Conservation (phyloP, 1,140 invertebrate genomes). For the Idris sp. region DNA sequence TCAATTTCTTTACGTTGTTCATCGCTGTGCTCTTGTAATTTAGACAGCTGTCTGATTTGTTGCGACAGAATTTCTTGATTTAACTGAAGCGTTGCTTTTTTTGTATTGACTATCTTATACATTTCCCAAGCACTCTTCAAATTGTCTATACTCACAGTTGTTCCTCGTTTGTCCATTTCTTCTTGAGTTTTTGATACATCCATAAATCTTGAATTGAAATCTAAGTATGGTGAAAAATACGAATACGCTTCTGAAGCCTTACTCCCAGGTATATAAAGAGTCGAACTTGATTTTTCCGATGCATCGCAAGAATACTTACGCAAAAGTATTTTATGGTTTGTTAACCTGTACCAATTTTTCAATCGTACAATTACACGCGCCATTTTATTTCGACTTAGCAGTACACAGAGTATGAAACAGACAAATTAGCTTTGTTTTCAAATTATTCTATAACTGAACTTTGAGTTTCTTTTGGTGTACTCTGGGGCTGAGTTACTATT, state of each 20-base stretch:
- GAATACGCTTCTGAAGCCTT: slow-evolving; percentile 81
- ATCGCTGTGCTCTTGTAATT: slow-evolving; percentile 67
- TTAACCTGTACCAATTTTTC: background rate
- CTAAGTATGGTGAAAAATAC: slow-evolving; percentile 81
- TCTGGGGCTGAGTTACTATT: slow-evolving; percentile 85
- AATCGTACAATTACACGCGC: slow-evolving; percentile 9
- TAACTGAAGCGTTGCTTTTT: slow-evolving; percentile 73
- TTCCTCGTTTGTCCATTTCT: slow-evolving; percentile 76
- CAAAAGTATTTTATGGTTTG: background rate
- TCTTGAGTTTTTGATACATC: slow-evolving; percentile 76
- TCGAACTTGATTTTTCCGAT: slow-evolving; percentile 75
- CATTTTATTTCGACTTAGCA: too few species aligned
- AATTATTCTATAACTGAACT: slow-evolving; percentile 1
- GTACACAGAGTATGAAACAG: too few species aligned
- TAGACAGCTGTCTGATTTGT: slow-evolving; percentile 65
- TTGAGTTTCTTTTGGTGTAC: slow-evolving; percentile 52
- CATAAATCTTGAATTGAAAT: slow-evolving; percentile 79
- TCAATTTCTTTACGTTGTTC: slow-evolving; percentile 75
- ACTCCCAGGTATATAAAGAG: slow-evolving; percentile 81
- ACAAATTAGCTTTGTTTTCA: too few species aligned
- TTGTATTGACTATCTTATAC: slow-evolving; percentile 75
- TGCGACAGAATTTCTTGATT: slow-evolving; percentile 68
- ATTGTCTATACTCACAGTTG: slow-evolving; percentile 75
- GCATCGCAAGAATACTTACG: background rate
- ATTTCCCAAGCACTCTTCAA: slow-evolving; percentile 78